Conservation (phyloP, 2,113 vertebrate species). For the Colossoma macropomum region DNA sequence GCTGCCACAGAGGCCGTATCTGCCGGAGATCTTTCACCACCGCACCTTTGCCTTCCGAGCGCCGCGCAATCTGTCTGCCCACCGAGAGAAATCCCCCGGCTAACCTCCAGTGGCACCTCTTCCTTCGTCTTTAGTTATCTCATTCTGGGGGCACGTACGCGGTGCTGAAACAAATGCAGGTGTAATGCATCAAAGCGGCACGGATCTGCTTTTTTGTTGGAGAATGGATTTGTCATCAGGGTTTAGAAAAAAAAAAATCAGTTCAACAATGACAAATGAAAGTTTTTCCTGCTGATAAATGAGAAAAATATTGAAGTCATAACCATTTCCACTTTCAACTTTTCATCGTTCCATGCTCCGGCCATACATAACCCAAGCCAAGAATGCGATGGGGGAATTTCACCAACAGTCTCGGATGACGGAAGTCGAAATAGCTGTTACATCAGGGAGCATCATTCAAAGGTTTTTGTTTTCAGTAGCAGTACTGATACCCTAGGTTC, state of each 20-base stretch:
- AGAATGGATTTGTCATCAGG: not conserved
- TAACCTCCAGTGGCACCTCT: conserved; percentile 35
- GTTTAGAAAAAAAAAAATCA: not conserved
- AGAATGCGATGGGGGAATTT: too few relatives aligned
- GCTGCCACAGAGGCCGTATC: conserved; percentile 42
- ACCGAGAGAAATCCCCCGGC: conserved; percentile 40
- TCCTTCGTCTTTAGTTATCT: not conserved
- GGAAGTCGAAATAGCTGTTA: too few relatives aligned
- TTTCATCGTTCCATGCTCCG: not conserved
- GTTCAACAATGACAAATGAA: not conserved
- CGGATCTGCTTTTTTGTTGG: not conserved
- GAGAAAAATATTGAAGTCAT: not conserved
- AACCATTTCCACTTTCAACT: not conserved
- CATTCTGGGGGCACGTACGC: not conserved
- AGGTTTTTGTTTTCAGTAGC: too few relatives aligned
- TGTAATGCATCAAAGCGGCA: not conserved
- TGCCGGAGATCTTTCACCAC: conserved; percentile 52
- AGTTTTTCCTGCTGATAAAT: not conserved
- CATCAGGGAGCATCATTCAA: too few relatives aligned
- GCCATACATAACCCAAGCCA: too few relatives aligned
- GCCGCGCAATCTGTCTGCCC: not conserved
- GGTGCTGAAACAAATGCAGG: not conserved
- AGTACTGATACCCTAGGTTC: too few relatives aligned
- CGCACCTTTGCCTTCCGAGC: conserved; percentile 21
- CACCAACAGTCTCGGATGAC: too few relatives aligned